Percentiles rank a stretch among this genome's conserved stretches.
Conservation (phyloP, 2,113 vertebrate genomes). For the Myocastor coypus region DNA sequence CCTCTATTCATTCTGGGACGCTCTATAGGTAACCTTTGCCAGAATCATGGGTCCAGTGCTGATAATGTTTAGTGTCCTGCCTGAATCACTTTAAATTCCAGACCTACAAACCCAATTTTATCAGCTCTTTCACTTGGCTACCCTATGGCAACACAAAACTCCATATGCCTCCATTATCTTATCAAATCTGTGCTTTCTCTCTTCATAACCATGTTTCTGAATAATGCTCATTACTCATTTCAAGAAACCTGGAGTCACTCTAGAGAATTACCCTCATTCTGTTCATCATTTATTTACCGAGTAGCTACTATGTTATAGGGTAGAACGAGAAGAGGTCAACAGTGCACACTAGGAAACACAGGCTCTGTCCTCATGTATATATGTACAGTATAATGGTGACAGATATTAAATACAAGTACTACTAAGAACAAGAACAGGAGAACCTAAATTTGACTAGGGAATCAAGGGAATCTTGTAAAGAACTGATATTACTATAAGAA, state of each 20-base stretch:
- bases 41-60: background rate
- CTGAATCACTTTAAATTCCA: background rate
- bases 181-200: background rate
- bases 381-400: background rate
- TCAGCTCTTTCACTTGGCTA: background rate
- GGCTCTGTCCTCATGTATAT: background rate
- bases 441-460: background rate
- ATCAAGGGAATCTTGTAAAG: background rate
- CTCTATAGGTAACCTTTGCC: background rate
- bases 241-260: background rate
- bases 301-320: background rate
- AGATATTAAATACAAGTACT: conserved; percentile 7
- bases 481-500: background rate
- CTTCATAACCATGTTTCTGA: background rate
- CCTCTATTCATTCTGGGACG: background rate
- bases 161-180: background rate
- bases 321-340: background rate
- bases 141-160: background rate
- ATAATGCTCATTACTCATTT: background rate
- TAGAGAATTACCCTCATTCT: background rate
- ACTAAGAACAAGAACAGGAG: background rate
- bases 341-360: background rate
- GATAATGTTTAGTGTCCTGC: background rate
- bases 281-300: background rate
- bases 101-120: background rate